Conservation (phyloP, 1,140 invertebrate genomes). For the Aphis craccivora region DNA sequence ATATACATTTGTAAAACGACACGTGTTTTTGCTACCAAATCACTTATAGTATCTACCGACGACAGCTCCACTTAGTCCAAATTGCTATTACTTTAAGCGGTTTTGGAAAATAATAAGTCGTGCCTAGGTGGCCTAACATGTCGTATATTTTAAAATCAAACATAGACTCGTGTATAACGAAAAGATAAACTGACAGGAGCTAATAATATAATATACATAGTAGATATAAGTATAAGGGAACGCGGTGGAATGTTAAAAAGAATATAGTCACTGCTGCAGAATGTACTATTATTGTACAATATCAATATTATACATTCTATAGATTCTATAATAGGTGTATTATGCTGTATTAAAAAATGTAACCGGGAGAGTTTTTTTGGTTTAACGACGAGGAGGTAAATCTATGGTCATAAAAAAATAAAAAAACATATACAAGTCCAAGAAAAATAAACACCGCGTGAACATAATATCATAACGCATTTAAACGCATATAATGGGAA, state of each 20-base stretch:
- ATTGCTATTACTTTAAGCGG: constrained; percentile 4
- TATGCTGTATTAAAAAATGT: not conserved
- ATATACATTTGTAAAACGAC: not conserved
- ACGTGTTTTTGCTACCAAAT: constrained; percentile 18
- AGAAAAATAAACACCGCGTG: not conserved
- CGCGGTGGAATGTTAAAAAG: not conserved
- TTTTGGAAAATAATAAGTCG: not conserved
- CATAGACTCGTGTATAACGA: not conserved
- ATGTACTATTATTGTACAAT: not conserved
- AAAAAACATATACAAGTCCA: not conserved
- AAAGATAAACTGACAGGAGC: not conserved
- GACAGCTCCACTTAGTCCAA: constrained; percentile 23
- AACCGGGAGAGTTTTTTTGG: not conserved
- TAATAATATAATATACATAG: not conserved
- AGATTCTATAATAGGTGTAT: not conserved
- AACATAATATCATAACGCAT: not conserved
- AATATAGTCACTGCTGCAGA: not conserved
- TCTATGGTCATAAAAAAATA: constrained; percentile 2
- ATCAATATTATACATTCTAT: not conserved
- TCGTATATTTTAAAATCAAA: not conserved
- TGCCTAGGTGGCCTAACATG: not conserved
- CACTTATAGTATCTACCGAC: not conserved
- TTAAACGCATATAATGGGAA: constrained; percentile 14
- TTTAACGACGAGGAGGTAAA: not conserved
- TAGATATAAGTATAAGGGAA: not conserved